A percentile compares a stretch with the other conserved stretches of the same genome.
Conservation (phyloP, 2,797 vertebrate species). For the Hoplostethus atlanticus region DNA sequence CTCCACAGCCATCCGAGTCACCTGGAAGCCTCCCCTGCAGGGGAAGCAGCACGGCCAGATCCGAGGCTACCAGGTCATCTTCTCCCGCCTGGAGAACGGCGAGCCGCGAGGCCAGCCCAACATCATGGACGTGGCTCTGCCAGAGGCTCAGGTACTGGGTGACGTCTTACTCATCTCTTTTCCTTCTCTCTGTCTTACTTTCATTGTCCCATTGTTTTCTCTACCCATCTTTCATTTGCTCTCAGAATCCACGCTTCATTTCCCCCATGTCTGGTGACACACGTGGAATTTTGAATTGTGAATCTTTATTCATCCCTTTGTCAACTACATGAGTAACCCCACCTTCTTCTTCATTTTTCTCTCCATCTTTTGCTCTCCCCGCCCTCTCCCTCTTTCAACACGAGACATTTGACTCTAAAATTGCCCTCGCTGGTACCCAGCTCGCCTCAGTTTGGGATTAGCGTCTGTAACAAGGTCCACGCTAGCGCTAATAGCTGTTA, state of each 20-base stretch:
- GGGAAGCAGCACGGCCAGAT: slow-evolving; percentile 96
- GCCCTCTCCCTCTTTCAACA: slow-evolving; percentile 23
- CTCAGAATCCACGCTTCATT: slow-evolving; percentile 65
- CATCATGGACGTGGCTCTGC: slow-evolving; percentile 94
- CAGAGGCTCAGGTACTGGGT: slow-evolving; percentile 91
- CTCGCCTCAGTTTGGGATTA: slow-evolving; percentile 68
- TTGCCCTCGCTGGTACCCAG: slow-evolving; percentile 47
- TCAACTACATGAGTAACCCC: too few species aligned
- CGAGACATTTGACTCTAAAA: slow-evolving; percentile 73
- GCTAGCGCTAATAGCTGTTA: slow-evolving; percentile 76
- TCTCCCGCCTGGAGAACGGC: slow-evolving; percentile 91
- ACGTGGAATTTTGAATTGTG: slow-evolving; percentile 34
- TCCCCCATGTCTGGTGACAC: slow-evolving; percentile 49
- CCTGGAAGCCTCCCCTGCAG: slow-evolving; percentile 94
- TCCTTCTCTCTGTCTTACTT: slow-evolving; percentile 19
- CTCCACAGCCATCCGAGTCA: slow-evolving; percentile 92
- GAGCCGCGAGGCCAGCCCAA: slow-evolving; percentile 92
- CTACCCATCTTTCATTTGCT: slow-evolving; percentile 28
- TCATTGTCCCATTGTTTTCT: slow-evolving; percentile 57
- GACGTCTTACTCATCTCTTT: slow-evolving; percentile 42
- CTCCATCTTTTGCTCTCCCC: slow-evolving; percentile 21
- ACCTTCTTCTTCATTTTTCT: slow-evolving; percentile 14
- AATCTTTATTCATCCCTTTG: not conserved
- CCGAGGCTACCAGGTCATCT: slow-evolving; percentile 95
- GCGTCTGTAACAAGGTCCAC: slow-evolving; percentile 69